Evolutionary conservation across 2,888 invertebrate genomes (phyloP), one percentile per base, ranked within the genome.

Genomic region (Drosophila siamana): DNA sequence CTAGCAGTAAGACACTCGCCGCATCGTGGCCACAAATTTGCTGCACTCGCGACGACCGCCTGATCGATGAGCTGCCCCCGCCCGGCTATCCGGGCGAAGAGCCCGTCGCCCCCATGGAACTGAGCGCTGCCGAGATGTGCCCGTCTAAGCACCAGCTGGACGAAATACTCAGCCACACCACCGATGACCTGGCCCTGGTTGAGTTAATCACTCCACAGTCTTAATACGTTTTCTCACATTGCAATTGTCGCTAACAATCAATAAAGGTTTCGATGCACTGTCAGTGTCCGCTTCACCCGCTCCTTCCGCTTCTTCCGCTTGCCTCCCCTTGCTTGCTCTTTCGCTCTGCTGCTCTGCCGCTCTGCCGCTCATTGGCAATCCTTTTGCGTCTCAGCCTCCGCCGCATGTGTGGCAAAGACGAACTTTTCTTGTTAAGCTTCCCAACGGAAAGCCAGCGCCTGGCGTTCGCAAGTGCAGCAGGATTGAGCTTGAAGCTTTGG

Each of bases 401-500:
- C n/a, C n/a, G 26, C 56, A 57, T 57, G 15, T 50, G 61, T 11
- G 44, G 15, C 15, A 11, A 30, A 46, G 50, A 40, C 43, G 40
- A 68, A 68, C 41, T 68, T 68, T 63, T 68, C 64, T 57, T 63
- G 52, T 57, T 68, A 68, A 52, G 64, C 67, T 54, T n/a, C 40
- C 24, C 38, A 55, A 51, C 40, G 16, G 38, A 55, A 62, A 48
- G 62, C 24, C 24, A 62, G 55, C 26, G 55, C 51, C 11, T 41
- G 51, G n/a, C n/a, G n/a, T n/a, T n/a, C 41, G 47, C 51, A 57
- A 63, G 24, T 52, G 67, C 57, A 57, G 11, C 33, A 9, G 61
- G 69, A 60, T 73, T 63, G 47, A 65, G 73, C 50, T 68, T 40
- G n/a, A 33, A 63, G 65, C 64, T 66, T 51, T 47, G 46, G 59